Conservation (phyloP, 2,797 vertebrate genomes). For the Amblyopsis hoosieri region DNA sequence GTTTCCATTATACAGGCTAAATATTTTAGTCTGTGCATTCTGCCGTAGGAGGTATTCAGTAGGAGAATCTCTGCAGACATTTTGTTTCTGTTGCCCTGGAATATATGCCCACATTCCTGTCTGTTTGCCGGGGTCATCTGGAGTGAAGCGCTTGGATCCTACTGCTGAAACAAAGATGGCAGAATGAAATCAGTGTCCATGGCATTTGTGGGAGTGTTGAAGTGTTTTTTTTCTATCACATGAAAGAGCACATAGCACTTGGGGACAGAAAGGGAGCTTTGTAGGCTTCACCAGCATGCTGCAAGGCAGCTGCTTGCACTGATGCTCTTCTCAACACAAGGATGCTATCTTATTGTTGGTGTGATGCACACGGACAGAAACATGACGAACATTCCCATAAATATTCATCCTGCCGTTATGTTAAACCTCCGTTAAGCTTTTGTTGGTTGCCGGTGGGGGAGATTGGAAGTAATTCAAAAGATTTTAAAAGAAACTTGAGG, state of each 20-base stretch:
- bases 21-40: constrained; percentile 59
- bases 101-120: constrained; percentile 30
- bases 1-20: constrained; percentile 61
- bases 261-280: constrained; percentile 45
- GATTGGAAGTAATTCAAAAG: too few species aligned
- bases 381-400: too few species aligned
- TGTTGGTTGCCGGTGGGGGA: too few species aligned
- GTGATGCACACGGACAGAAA: constrained; percentile 55
- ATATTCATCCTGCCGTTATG: too few species aligned
- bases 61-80: constrained; percentile 39
- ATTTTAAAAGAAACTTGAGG: too few species aligned
- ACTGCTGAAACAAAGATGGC: constrained; percentile 61
- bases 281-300: constrained; percentile 54
- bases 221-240: constrained; percentile 52
- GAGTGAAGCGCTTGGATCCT: constrained; percentile 48
- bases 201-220: constrained; percentile 53
- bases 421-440: too few species aligned
- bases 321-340: constrained; percentile 61
- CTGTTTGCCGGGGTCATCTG: constrained; percentile 39
- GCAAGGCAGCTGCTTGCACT: constrained; percentile 41
- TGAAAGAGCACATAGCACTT: constrained; percentile 36
- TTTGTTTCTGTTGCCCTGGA: constrained; percentile 33
- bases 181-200: constrained; percentile 59
- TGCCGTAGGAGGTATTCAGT: constrained; percentile 35
- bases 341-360: constrained; percentile 68